Percentiles rank a stretch among this genome's conserved stretches.
Evolutionary conservation across 1,140 invertebrate genomes (phyloP).

Genomic region (Orussus abietinus): DNA sequence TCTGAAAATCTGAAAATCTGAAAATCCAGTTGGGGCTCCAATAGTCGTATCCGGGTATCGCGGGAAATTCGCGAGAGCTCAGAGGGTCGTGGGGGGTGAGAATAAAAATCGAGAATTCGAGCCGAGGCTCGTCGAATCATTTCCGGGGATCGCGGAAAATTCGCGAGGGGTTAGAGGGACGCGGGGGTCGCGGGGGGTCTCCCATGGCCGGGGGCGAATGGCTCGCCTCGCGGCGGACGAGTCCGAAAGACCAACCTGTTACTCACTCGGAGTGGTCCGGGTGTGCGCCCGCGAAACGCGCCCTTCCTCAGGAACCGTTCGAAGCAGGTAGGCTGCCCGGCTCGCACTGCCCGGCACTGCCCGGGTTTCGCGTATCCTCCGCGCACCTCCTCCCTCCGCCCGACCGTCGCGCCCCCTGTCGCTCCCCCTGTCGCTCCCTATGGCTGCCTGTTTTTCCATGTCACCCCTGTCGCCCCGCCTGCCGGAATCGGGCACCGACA

Average conservation of each 20-base stretch:
- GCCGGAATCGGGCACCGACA: too few species aligned
- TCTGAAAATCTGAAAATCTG: too few species aligned
- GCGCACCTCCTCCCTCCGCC: conserved; percentile 17
- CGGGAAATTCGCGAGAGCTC: background rate
- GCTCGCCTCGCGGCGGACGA: background rate
- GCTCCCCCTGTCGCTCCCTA: conserved; percentile 14
- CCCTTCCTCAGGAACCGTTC: conserved; percentile 18
- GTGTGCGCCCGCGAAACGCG: conserved; percentile 2
- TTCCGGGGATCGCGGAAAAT: background rate
- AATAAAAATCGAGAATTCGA: too few species aligned
- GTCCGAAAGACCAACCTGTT: background rate
- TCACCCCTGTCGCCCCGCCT: too few species aligned
- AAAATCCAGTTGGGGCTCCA: too few species aligned
- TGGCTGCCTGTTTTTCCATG: too few species aligned
- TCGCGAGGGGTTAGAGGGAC: background rate
- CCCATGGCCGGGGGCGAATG: background rate
- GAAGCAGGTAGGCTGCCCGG: conserved; percentile 47
- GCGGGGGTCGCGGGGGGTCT: background rate
- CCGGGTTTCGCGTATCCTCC: conserved; percentile 22
- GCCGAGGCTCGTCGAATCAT: too few species aligned
- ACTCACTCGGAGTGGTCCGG: background rate
- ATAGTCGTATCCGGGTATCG: too few species aligned
- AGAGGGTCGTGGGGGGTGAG: too few species aligned
- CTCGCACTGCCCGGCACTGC: conserved; percentile 48
- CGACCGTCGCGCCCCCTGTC: conserved; percentile 33